A percentile compares a stretch with the other conserved stretches of the same genome.
Conservation (phyloP, 1,140 invertebrate species). For the Camponotus pennsylvanicus region DNA sequence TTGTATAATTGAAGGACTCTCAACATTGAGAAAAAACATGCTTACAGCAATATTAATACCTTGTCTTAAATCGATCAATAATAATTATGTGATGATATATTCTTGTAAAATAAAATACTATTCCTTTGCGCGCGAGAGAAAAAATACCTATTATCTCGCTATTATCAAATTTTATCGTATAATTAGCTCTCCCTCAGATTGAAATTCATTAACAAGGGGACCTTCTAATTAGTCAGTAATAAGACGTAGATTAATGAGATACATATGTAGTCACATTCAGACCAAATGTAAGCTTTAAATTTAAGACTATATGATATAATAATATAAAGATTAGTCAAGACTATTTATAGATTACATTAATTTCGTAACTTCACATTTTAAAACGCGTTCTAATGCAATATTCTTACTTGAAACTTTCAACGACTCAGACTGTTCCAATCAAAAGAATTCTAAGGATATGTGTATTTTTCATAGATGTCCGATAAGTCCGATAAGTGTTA, state of each 20-base stretch:
- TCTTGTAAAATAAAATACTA: conserved; percentile 11
- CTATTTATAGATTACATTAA: conserved; percentile 30
- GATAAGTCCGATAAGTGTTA: conserved; percentile 24
- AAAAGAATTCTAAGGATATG: conserved; percentile 31
- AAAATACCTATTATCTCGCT: neutral
- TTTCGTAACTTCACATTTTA: conserved; percentile 14
- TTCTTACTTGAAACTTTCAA: conserved; percentile 32
- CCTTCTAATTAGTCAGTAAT: conserved; percentile 44
- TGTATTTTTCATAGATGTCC: conserved; percentile 38
- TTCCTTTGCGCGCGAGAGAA: neutral
- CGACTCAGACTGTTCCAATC: conserved; percentile 47
- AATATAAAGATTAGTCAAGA: conserved; percentile 12
- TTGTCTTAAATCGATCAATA: neutral
- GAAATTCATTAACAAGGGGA: conserved; percentile 50
- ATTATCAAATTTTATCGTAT: conserved; percentile 30
- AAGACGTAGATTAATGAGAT: conserved; percentile 33
- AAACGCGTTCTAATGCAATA: neutral
- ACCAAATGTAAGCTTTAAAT: conserved; percentile 58
- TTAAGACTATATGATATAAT: conserved; percentile 29
- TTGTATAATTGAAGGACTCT: conserved; percentile 7
- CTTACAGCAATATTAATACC: conserved; percentile 16
- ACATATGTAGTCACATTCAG: conserved; percentile 32
- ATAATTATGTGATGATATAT: neutral
- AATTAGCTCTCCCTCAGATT: conserved; percentile 30
- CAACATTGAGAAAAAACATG: conserved; percentile 20